Conservation (phyloP, 2,888 invertebrate species). For the Lumbricus terrestris region DNA sequence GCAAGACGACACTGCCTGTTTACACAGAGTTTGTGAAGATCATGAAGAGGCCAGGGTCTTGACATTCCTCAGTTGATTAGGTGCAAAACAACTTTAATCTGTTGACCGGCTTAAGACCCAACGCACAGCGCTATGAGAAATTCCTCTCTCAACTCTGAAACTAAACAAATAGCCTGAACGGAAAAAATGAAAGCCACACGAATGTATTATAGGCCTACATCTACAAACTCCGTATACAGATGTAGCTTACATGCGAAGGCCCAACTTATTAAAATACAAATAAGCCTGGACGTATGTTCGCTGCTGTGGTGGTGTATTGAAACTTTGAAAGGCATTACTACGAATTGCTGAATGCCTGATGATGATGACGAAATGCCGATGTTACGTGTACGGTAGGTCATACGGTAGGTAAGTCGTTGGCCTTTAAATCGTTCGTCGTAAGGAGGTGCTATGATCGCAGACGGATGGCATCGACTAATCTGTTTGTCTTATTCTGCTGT, state of each 20-base stretch:
- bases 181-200: background rate
- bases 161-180: background rate
- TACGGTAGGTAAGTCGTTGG: too few relatives aligned
- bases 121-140: background rate
- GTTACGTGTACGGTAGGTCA: background rate
- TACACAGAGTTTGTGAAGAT: background rate
- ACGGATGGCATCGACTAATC: background rate
- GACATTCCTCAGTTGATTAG: background rate
- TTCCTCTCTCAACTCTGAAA: background rate
- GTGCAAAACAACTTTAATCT: background rate
- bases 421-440: too few relatives aligned
- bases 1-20: background rate
- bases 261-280: background rate
- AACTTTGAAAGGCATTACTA: background rate
- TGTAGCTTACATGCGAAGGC: too few relatives aligned
- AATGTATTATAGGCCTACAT: background rate
- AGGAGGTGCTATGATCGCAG: background rate
- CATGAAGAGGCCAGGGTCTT: background rate
- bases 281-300: background rate
- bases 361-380: background rate
- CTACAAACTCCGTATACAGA: too few relatives aligned
- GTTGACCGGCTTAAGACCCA: background rate
- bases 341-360: background rate
- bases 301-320: background rate
- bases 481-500: background rate